Base-by-base conservation (phyloP, 2,113 vertebrate genomes). In the Chlorocebus sabaeus region DNA sequence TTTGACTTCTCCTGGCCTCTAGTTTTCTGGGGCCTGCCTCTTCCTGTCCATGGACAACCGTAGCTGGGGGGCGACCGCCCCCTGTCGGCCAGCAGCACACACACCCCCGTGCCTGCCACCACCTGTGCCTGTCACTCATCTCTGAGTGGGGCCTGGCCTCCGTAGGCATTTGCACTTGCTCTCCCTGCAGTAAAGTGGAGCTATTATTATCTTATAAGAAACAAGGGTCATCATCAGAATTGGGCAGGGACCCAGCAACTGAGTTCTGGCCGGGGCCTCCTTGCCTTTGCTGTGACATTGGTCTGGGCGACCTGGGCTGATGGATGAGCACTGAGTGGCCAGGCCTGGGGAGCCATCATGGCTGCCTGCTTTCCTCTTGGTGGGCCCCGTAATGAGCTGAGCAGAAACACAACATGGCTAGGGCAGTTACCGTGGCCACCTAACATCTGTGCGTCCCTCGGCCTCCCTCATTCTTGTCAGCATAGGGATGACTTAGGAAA, bases 231-330 rank as follows among this genome's bases (percentile, higher is more conserved):
- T 55, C 89, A 20, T 61, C 89, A 20, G 68, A 75, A 40, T 50
- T 48, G 45, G 93, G 89, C 78, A n/a, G 78, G 30, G 59, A 22
- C 86, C 89, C 93, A 89, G 88, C 35, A 38, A 13, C 89, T 3
- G 30, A 59, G 50, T 11, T 5, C 82, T 73, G 79, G 73, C 79
- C 3, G 30, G 23, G 59, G 27, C 85, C n/a, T 90, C 89, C 88
- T 93, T 94, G 96, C 84, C 97, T 94, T 96, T 96, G 94, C 64
- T 0, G 0, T 92, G 97, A 93, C 95, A 45, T 52, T 93, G 94
- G 52, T 64, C 80, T 43, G 45, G 94, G 57, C 61, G 75, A 50
- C 83, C 64, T 38, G 92, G 79, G 79, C 57, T 64, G 75, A 0
- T 4, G 72, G 72, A 7, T 32, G 32, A 61, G 73, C 35, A 1